These are phyloP conservation scores for Chromis chromis DNA, from an alignment of 2,797 vertebrate genomes.

Conservation along the genomic window DNA sequence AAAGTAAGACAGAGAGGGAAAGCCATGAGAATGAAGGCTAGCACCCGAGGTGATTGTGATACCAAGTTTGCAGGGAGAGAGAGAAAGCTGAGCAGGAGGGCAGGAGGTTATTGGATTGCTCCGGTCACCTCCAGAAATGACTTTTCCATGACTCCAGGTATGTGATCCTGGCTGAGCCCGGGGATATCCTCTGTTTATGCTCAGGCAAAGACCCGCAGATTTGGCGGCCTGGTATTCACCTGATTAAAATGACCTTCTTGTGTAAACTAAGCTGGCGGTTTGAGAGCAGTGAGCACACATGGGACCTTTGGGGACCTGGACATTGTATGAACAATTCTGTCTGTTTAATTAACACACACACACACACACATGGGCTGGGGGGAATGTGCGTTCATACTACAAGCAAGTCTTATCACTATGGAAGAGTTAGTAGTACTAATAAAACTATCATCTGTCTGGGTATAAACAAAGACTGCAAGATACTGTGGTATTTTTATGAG, in stretches of 20 bases:
- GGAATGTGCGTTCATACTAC: conserved; percentile 28
- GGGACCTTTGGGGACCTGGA: conserved; percentile 67
- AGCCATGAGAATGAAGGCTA: background rate
- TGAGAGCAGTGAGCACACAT: conserved; percentile 60
- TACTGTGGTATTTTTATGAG: conserved; percentile 15
- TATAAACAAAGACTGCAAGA: conserved; percentile 21
- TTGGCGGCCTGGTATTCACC: conserved; percentile 81
- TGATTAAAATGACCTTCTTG: conserved; percentile 85
- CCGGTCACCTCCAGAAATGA: conserved; percentile 73
- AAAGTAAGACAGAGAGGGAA: background rate
- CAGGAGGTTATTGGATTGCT: conserved; percentile 66
- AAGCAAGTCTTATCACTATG: conserved; percentile 27
- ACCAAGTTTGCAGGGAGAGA: conserved; percentile 10
- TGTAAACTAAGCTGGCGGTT: conserved; percentile 78
- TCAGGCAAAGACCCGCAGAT: conserved; percentile 78
- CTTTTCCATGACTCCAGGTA: conserved; percentile 80
- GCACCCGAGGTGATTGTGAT: conserved; percentile 37
- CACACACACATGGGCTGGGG: conserved; percentile 31
- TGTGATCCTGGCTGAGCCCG: conserved; percentile 78
- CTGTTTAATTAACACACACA: conserved; percentile 64
- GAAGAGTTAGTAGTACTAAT: conserved; percentile 55
- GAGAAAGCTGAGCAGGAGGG: conserved; percentile 41
- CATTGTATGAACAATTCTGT: conserved; percentile 57
- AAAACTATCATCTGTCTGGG: conserved; percentile 49
- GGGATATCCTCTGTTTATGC: conserved; percentile 84